These are phyloP conservation scores for Habrosyne pyritoides DNA, from an alignment of 2,888 invertebrate genomes.

Conservation along the genomic window DNA sequence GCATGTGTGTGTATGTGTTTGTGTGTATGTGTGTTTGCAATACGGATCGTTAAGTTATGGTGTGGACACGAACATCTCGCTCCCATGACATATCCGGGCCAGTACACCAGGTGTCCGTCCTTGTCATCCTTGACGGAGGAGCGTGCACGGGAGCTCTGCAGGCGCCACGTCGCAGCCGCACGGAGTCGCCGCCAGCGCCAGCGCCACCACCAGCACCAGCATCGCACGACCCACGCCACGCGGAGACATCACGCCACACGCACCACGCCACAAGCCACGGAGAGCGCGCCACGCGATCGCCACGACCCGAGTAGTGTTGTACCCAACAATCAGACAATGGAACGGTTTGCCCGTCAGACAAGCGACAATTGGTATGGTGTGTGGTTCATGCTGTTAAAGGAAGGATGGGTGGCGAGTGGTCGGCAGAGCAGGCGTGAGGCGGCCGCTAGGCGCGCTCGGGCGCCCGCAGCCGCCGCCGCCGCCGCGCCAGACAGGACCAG, in stretches of 20 bases:
- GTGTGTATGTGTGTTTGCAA: slow-evolving; percentile 33
- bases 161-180: slow-evolving; percentile 42
- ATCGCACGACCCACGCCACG: slow-evolving; percentile 33
- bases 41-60: slow-evolving; percentile 69
- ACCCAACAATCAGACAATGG: slow-evolving; percentile 85
- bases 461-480: slow-evolving; percentile 47
- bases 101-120: slow-evolving; percentile 99
- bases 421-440: slow-evolving; percentile 57
- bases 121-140: slow-evolving; percentile 99
- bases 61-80: slow-evolving; percentile 99
- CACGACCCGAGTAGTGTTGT: slow-evolving; percentile 84
- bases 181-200: slow-evolving; percentile 26
- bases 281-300: slow-evolving; percentile 81
- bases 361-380: slow-evolving; percentile 82
- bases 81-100: slow-evolving; percentile 99
- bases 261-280: slow-evolving; percentile 65
- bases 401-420: slow-evolving; percentile 67
- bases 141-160: slow-evolving; percentile 91
- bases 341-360: slow-evolving; percentile 85
- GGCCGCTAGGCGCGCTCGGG: slow-evolving; percentile 43
- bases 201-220: slow-evolving; percentile 29
- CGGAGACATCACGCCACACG: slow-evolving; percentile 34
- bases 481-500: slow-evolving; percentile 38
- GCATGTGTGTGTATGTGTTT: slow-evolving; percentile 26
- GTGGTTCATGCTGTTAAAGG: slow-evolving; percentile 82